These are phyloP conservation scores for Noctua fimbriata DNA, from an alignment of 2,888 invertebrate genomes.

Conservation along the genomic window DNA sequence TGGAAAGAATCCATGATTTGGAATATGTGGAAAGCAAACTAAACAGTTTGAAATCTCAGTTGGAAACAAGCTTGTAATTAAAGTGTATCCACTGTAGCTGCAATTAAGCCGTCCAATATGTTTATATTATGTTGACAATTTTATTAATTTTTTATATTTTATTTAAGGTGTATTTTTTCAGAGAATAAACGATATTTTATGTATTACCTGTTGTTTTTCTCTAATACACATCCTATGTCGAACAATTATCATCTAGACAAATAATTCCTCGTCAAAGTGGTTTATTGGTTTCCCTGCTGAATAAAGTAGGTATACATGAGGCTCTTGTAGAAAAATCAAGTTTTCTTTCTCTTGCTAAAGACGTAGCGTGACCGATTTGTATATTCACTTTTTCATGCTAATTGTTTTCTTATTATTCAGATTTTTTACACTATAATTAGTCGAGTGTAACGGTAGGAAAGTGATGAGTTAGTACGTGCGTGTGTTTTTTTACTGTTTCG, in stretches of 20 bases:
- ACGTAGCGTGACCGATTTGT: slow-evolving; percentile 28
- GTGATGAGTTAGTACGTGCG: slow-evolving; percentile 34
- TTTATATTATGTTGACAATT: slow-evolving; percentile 15
- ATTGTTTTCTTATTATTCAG: slow-evolving; percentile 46
- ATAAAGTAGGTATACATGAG: background rate
- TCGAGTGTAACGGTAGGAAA: slow-evolving; percentile 61
- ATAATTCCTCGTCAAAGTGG: background rate
- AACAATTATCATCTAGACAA: background rate
- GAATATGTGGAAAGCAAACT: slow-evolving; percentile 84
- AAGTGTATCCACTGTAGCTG: background rate
- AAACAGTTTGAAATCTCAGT: slow-evolving; percentile 79
- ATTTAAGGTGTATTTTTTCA: slow-evolving; percentile 24
- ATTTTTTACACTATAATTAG: slow-evolving; percentile 41
- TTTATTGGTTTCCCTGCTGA: background rate
- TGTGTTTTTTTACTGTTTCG: slow-evolving; percentile 38
- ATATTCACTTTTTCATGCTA: slow-evolving; percentile 26
- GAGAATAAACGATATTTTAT: slow-evolving; percentile 41
- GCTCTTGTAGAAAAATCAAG: background rate
- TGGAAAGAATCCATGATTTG: slow-evolving; percentile 86
- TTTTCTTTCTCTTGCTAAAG: background rate
- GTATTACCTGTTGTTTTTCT: background rate
- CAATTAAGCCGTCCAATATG: slow-evolving; percentile 38
- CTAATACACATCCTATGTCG: background rate
- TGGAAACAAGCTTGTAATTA: slow-evolving; percentile 82
- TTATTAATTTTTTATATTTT: slow-evolving; percentile 26